Evolutionary conservation across 2,888 invertebrate genomes (phyloP), one percentile per base, ranked within the genome.

Genomic region (Elmis aenea): DNA sequence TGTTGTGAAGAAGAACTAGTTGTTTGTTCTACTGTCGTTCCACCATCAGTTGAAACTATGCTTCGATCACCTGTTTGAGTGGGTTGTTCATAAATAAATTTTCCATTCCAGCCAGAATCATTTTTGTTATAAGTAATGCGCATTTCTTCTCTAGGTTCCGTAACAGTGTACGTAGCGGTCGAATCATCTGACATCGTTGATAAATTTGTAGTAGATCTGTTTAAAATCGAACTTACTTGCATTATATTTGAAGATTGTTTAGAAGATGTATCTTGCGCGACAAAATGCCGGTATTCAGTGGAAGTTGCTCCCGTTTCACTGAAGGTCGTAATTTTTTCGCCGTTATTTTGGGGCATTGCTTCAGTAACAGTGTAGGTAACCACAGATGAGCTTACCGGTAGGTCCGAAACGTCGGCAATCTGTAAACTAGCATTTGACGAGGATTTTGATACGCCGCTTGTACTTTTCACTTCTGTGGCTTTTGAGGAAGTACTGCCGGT

Each of bases 71-170:
- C 37, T 39, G 21, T 31, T 8, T 34, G 10, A 13, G 26, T 14
- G 1, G 67, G 58, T 42, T 62, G 61, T 46, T 71, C 71, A 24
- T 58, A 45, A 1, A 67, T 52, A 44, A 71, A 72, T 42, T 67
- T 67, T n/a, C 72, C 72, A 39, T 72, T 69, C 72, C 72, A 71
- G 3, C 62, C 55, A 3, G 70, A 69, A 48, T 71, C 70, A 25
- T 65, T 71, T 44, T 61, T 58, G 40, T 64, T 64, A 37, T 61
- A 59, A 5, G 58, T 59, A 13, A 63, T 34, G 33, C 57, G 58
- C 5, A 55, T 24, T 45, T 67, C 67, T 33, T 68, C 67, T 46
- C 58, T 59, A 0, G 68, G 68, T 50, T 68, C 68, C 5, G 63
- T 61, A 1, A 68, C 67, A 6, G 63, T 66, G 42, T 68, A 68